Percentiles rank a stretch among this genome's conserved stretches.
Conservation (phyloP, 2,113 vertebrate genomes). For the Pelecanus crispus region DNA sequence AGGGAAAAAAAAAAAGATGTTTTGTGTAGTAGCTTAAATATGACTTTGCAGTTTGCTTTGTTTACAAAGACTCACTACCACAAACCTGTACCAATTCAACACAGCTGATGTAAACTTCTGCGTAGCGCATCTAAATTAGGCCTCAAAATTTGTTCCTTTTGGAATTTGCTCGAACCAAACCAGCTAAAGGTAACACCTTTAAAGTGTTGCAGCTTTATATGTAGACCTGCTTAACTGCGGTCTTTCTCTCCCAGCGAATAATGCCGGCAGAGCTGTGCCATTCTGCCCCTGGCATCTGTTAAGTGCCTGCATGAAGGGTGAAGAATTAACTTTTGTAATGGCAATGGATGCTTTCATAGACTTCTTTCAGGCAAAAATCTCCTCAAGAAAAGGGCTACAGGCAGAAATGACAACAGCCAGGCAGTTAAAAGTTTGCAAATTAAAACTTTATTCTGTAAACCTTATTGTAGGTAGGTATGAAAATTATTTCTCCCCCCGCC, state of each 20-base stretch:
- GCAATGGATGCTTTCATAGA: conserved; percentile 63
- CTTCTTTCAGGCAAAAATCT: conserved; percentile 61
- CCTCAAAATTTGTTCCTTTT: not conserved
- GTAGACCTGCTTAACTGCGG: conserved; percentile 43
- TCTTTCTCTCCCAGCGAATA: conserved; percentile 39
- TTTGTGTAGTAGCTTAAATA: not conserved
- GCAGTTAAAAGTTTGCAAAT: conserved; percentile 1
- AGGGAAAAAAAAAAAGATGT: not conserved
- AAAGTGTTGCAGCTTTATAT: conserved; percentile 57
- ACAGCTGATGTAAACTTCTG: not conserved
- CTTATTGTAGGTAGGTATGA: conserved; percentile 14
- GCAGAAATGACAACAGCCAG: conserved; percentile 1
- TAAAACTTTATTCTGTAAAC: not conserved
- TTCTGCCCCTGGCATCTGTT: conserved; percentile 72
- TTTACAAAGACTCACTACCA: not conserved
- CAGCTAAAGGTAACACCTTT: conserved; percentile 44
- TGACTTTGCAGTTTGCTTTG: not conserved
- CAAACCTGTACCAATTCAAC: not conserved
- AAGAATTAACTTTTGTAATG: conserved; percentile 66
- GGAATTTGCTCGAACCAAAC: not conserved
- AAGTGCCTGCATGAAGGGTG: conserved; percentile 65
- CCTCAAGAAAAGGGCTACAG: conserved; percentile 10
- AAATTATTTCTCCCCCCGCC: not conserved
- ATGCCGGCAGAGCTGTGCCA: conserved; percentile 60
- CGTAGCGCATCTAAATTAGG: not conserved